These are phyloP conservation scores for Sebastes jordani DNA, from an alignment of 2,797 vertebrate species.

Conservation along the genomic window DNA sequence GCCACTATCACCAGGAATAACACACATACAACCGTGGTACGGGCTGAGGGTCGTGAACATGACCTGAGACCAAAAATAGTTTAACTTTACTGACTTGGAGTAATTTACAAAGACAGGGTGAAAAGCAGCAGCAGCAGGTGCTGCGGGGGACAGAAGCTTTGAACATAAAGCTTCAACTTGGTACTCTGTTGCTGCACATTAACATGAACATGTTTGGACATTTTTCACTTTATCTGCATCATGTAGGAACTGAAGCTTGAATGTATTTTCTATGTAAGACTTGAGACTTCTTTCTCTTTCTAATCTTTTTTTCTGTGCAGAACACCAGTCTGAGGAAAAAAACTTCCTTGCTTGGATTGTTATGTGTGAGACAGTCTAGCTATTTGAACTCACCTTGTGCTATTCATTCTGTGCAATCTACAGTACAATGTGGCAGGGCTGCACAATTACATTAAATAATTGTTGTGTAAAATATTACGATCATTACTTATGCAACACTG, in stretches of 20 bases:
- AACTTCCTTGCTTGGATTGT: too few species aligned
- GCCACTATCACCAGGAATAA: constrained; percentile 86
- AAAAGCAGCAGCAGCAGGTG: background rate
- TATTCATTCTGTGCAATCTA: too few species aligned
- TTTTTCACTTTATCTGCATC: background rate
- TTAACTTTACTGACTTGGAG: background rate
- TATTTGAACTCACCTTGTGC: too few species aligned
- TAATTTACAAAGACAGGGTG: background rate
- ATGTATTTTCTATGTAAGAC: background rate
- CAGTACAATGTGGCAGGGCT: too few species aligned
- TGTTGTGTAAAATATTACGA: background rate
- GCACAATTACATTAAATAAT: too few species aligned
- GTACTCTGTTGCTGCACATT: background rate
- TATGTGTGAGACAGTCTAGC: too few species aligned
- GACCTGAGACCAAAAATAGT: constrained; percentile 53
- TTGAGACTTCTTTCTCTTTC: too few species aligned
- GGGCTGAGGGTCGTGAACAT: constrained; percentile 85
- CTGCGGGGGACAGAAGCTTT: background rate
- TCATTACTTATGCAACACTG: background rate
- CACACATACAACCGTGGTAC: constrained; percentile 85
- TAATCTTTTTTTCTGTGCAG: background rate
- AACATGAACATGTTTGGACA: background rate
- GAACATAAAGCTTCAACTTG: background rate
- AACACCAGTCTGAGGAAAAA: too few species aligned
- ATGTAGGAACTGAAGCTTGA: background rate